These are phyloP conservation scores for Lepus oiostolus DNA, from an alignment of 2,797 vertebrate genomes.

Conservation along the genomic window DNA sequence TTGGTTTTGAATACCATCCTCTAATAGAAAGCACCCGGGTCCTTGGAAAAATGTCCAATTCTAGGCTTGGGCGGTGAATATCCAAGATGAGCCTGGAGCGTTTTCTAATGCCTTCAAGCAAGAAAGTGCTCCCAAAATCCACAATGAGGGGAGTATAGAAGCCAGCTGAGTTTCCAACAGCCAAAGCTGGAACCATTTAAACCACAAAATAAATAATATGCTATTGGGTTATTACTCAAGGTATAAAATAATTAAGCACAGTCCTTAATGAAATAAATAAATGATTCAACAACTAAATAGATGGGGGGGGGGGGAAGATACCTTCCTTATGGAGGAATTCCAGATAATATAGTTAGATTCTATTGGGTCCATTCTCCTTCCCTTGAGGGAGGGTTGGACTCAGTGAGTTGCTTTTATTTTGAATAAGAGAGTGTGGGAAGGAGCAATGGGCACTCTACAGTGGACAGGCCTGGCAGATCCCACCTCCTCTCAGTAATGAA, in stretches of 20 bases:
- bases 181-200: neutral
- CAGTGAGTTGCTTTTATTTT: neutral
- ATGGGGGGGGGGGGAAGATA: neutral
- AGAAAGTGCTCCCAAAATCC: neutral
- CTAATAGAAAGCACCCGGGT: neutral
- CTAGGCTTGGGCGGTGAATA: neutral
- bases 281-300: constrained; percentile 13
- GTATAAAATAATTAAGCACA: neutral
- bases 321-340: neutral
- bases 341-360: neutral
- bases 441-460: neutral
- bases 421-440: neutral
- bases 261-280: neutral
- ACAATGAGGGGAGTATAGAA: neutral
- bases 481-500: neutral
- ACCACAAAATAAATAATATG: neutral
- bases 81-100: neutral
- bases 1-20: neutral
- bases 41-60: constrained; percentile 19
- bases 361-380: neutral
- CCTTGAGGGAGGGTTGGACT: neutral
- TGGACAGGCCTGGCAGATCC: neutral
- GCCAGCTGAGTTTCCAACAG: neutral
- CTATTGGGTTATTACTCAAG: neutral
- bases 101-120: neutral